Evolutionary conservation across 2,888 invertebrate genomes (phyloP), one percentile per base, ranked within the genome.

Genomic region (Tiliacea citrago): DNA sequence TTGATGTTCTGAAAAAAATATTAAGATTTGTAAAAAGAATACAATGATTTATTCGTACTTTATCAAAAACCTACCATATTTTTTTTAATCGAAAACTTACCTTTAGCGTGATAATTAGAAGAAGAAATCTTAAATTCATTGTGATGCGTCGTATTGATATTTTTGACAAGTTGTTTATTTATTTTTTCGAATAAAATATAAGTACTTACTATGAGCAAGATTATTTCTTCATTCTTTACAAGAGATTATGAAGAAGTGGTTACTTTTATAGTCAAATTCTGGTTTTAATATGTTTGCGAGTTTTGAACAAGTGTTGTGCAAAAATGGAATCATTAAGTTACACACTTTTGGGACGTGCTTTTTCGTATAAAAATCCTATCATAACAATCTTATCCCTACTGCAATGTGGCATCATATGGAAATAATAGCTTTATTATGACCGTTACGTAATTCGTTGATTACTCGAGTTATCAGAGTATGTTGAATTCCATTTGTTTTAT

Each of bases 1-100:
- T 75, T 62, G 29, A 83, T 76, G 55, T 72, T 79, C 91, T 91
- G 87, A n/a, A 88, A 90, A 68, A 69, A 67, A 39, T n/a, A n/a
- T n/a, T n/a, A n/a, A 9, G 7, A 45, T 45, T 29, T 18, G 29
- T 24, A 29, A 35, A 45, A 39, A 39, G 0, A 47, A 55, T 51
- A 0, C 9, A 55, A 42, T 16, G 13, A 21, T 29, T 68, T n/a
- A 3, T 71, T 13, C 2, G 16, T 58, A 55, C 1, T 16, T 42
- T 16, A 13, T 16, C n/a, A 9, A 24, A n/a, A 35, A n/a, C 42
- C 9, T 0, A 42, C 8, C 42, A 12, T 8, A 29, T 29, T 29
- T 29, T 29, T 29, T 29, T 29, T 29, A 2, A 29, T 29, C 29
- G 29, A 29, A 29, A 29, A 85, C 87, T 63, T 55, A 66, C 66